phyloP scores from a whole-genome alignment of 2,113 vertebrate species.

The Jacana jacana region DNA sequence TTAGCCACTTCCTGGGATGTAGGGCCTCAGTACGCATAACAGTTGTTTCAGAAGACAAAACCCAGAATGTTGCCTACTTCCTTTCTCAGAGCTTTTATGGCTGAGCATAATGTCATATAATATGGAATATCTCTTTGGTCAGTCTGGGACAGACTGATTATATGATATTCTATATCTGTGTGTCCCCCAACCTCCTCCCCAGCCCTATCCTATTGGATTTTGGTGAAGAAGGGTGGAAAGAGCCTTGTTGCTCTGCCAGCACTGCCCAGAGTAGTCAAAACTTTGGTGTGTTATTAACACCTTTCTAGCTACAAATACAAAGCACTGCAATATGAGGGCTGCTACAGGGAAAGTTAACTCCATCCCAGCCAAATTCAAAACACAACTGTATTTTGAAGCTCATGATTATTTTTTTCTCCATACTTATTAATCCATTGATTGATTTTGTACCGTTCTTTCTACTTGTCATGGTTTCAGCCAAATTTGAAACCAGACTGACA shows the following conservation, averaged over 20 bases:
- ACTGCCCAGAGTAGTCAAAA: background rate
- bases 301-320: background rate
- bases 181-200: background rate
- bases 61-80: background rate
- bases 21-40: background rate
- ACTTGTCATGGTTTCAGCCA: background rate
- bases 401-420: rapidly evolving
- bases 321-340: background rate
- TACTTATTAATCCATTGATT: background rate
- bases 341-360: background rate
- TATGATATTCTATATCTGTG: no score
- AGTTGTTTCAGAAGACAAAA: background rate
- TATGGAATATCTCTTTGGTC: background rate
- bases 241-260: background rate
- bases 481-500: no score
- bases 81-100: background rate
- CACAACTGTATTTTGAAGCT: background rate
- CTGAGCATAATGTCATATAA: background rate
- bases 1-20: background rate
- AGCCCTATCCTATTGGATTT: background rate
- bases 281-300: background rate
- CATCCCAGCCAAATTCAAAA: background rate
- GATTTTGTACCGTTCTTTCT: background rate
- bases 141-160: background rate
- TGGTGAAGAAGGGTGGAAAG: background rate